Percentiles rank a stretch among this genome's conserved stretches.
These are phyloP conservation scores for Penaeus indicus DNA, from an alignment of 1,140 invertebrate species.

Conservation along the genomic window DNA sequence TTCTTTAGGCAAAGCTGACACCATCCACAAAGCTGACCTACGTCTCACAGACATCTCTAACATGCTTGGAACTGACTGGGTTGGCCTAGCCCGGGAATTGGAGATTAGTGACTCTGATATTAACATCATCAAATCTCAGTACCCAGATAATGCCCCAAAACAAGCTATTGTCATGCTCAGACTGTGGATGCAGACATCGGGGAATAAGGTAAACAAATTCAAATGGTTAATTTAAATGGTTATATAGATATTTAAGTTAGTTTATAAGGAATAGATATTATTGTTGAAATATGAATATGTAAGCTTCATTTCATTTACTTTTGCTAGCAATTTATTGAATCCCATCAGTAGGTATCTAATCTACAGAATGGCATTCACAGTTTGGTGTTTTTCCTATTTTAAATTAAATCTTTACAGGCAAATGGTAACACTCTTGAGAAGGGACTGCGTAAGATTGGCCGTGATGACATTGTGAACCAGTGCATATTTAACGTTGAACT, in stretches of 20 bases:
- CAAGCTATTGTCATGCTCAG: constrained; percentile 95
- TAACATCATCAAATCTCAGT: constrained; percentile 87
- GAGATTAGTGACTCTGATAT: constrained; percentile 89
- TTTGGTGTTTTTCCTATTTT: no score
- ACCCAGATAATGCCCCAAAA: constrained; percentile 85
- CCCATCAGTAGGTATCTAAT: no score
- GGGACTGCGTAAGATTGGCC: constrained; percentile 87
- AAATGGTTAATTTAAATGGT: no score
- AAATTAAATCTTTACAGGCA: constrained; percentile 42
- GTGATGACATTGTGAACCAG: constrained; percentile 92
- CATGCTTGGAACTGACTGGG: constrained; percentile 92
- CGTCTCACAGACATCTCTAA: constrained; percentile 93
- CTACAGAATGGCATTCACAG: no score
- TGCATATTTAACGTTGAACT: constrained; percentile 89
- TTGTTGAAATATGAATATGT: background rate
- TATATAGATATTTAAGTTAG: background rate
- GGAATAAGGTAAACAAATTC: constrained; percentile 78
- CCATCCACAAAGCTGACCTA: constrained; percentile 82
- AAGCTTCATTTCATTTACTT: background rate
- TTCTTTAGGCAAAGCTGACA: constrained; percentile 74
- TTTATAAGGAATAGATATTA: background rate
- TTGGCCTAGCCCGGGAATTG: constrained; percentile 82
- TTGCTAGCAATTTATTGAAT: constrained; percentile 68
- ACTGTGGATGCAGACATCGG: constrained; percentile 82
- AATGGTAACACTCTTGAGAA: constrained; percentile 88